A percentile compares a stretch with the other conserved stretches of the same genome.
Conservation (phyloP, 1,140 invertebrate species). For the Saccostrea cuccullata region DNA sequence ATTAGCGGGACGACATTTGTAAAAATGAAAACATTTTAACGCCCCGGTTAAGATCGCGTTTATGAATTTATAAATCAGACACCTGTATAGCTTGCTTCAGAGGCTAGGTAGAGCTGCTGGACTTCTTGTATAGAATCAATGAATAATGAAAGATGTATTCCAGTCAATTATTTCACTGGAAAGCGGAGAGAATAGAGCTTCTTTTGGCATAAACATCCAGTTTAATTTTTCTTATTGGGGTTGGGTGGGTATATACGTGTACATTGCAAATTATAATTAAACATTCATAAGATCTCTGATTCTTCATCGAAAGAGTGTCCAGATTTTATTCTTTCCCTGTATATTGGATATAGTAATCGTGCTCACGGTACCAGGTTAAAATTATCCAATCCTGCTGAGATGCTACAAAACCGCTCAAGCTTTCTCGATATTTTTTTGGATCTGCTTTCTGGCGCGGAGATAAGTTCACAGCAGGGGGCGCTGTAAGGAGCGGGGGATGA, state of each 20-base stretch:
- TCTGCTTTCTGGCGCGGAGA: background rate
- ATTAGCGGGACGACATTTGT: background rate
- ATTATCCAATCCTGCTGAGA: background rate
- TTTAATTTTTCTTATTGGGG: too few species aligned
- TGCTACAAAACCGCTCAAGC: background rate
- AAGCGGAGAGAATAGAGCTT: background rate
- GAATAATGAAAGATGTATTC: too few species aligned
- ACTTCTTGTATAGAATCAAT: background rate
- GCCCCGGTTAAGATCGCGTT: background rate
- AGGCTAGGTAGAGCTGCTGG: background rate
- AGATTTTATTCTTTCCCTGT: background rate
- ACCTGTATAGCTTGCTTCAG: background rate
- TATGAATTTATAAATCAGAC: conserved; percentile 12
- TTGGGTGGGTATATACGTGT: too few species aligned
- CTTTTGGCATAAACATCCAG: background rate
- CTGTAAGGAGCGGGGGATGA: background rate
- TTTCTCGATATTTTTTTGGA: background rate
- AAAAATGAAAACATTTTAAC: conserved; percentile 9
- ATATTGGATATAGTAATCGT: background rate
- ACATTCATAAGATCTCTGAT: background rate
- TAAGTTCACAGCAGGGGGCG: background rate
- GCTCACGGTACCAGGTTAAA: background rate
- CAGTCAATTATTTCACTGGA: background rate
- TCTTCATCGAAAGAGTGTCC: background rate
- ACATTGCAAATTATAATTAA: background rate